Percentiles rank a stretch among this genome's conserved stretches.
Evolutionary conservation across 2,797 vertebrate species (phyloP).

Genomic region (Hoplostethus mediterraneus): DNA sequence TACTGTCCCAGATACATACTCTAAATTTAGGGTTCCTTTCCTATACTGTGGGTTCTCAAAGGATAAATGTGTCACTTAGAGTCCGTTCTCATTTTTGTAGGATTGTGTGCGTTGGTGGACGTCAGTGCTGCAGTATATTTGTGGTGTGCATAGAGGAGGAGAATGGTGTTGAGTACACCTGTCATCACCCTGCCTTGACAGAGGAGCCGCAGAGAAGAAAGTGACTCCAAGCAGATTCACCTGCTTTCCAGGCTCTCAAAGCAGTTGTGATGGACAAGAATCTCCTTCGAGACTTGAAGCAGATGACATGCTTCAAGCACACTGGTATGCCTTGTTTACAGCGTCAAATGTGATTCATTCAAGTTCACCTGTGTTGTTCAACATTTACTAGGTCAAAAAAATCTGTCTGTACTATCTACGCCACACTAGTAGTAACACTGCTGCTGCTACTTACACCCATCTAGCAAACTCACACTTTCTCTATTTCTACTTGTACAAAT

Average conservation of each 20-base stretch:
- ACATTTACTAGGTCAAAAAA: background rate
- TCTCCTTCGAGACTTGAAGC: constrained; percentile 7
- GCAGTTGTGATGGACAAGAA: background rate
- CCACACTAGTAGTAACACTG: background rate
- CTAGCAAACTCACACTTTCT: background rate
- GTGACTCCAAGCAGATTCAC: constrained; percentile 2
- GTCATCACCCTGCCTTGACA: background rate
- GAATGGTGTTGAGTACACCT: constrained; percentile 1
- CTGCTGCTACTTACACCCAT: background rate
- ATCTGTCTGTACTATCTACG: background rate
- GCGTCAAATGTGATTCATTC: background rate
- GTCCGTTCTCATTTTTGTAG: background rate
- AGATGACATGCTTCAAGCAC: background rate
- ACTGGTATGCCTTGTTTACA: constrained; percentile 6
- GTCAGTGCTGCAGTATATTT: background rate
- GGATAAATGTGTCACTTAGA: background rate
- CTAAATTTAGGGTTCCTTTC: background rate
- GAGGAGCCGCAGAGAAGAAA: background rate
- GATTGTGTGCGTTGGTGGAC: constrained; percentile 3
- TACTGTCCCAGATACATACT: constrained; percentile 2
- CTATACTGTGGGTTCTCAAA: background rate
- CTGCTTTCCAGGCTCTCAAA: background rate
- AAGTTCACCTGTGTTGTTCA: background rate
- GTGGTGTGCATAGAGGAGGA: background rate
- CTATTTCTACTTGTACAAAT: background rate